Evolutionary conservation across 1,140 invertebrate species (phyloP), one percentile per base, ranked within the genome.

Genomic region (Drosophila kanapiae): DNA sequence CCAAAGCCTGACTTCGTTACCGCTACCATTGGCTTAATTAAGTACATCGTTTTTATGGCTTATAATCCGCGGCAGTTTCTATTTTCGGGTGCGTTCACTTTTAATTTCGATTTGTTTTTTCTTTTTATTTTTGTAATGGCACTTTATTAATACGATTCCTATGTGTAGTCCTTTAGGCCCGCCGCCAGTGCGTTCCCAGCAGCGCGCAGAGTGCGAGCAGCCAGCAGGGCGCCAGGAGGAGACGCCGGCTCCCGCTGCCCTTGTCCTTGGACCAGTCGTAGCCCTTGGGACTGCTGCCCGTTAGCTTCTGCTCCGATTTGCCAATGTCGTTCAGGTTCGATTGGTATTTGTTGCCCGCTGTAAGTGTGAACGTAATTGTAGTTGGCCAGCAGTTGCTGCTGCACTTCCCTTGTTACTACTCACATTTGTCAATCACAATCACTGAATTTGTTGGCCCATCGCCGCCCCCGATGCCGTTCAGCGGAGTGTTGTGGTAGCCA

Each of bases 321-420:
- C 94, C 95, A 67, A 96, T 95, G 90, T 96, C 95, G 82, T 96
- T 96, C 54, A 96, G 91, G 87, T 95, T 96, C 47, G 95, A 95
- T 91, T 95, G 94, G 68, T 95, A 95, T 91, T 96, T 95, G 49
- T 94, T 94, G 85, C 95, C 95, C 95, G 93, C 84, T 91, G 75
- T 13, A 82, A 87, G 9, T 43, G 37, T 37, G 27, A 16, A 1
- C 51, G 13, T 10, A 70, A 62, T 45, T 29, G 8, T 9, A 0
- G 42, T 35, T 31, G 4, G 29, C 16, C 7, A 16, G 14, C 40
- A 14, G 31, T 9, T 33, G 75, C 29, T 33, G 75, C 29, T 42
- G 49, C 18, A 45, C 27, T 48, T n/a, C 13, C 23, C 23, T 31
- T 31, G 18, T 43, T 23, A 29, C 13, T 69, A 92, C 92, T 93